Evolutionary conservation across 1,140 invertebrate genomes (phyloP).

Genomic region (Melitaea cinxia): DNA sequence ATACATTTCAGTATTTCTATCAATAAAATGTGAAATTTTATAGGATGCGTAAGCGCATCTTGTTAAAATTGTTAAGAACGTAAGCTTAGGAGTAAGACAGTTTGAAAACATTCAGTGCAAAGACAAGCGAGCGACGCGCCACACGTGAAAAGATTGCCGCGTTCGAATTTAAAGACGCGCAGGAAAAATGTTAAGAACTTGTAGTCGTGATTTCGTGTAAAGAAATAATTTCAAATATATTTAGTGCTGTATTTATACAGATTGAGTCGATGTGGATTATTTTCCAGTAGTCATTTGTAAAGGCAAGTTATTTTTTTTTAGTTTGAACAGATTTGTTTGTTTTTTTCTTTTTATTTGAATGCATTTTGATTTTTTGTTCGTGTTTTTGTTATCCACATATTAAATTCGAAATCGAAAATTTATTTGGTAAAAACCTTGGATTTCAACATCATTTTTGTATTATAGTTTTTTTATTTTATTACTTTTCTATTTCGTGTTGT

Average conservation of each 20-base stretch:
- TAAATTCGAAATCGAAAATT: no score
- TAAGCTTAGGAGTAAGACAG: conserved; percentile 27
- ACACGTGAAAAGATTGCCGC: conserved; percentile 42
- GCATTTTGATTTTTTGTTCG: no score
- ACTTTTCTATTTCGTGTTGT: neutral
- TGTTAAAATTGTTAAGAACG: conserved; percentile 50
- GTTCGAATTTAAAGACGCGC: conserved; percentile 45
- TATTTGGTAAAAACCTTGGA: no score
- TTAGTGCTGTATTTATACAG: conserved; percentile 11
- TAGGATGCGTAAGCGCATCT: conserved; percentile 47
- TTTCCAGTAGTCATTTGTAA: neutral
- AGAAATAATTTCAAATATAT: conserved; percentile 14
- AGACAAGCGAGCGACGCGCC: conserved; percentile 47
- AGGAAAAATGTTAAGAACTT: conserved; percentile 40
- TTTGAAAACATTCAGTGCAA: conserved; percentile 58
- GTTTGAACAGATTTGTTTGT: neutral
- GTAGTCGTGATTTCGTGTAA: conserved; percentile 12
- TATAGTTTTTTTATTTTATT: neutral
- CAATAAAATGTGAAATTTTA: no score
- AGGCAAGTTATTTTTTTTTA: conserved; percentile 7
- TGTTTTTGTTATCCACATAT: no score
- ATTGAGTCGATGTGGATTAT: conserved; percentile 25
- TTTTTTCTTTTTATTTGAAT: neutral
- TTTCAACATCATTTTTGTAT: no score
- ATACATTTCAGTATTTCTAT: no score